phyloP scores from a whole-genome alignment of 2,113 vertebrate species.

The Rhodinocichla rosea region DNA sequence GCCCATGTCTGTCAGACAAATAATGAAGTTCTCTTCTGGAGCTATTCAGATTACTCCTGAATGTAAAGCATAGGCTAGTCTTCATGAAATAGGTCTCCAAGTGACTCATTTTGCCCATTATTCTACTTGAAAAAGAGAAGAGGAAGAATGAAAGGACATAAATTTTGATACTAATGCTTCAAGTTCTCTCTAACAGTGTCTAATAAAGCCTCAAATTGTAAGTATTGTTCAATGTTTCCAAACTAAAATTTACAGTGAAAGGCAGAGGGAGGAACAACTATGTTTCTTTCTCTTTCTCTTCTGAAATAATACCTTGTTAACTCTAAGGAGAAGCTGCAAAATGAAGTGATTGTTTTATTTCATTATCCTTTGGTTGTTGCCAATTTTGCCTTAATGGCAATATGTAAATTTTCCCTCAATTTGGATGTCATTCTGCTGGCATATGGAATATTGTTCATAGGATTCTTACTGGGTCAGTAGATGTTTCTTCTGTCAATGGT shows the following conservation, averaged over 20 bases:
- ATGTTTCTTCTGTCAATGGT: not conserved
- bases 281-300: not conserved
- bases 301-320: not conserved
- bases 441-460: not conserved
- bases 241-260: not conserved
- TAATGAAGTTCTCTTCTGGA: not conserved
- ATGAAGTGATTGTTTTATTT: not conserved
- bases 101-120: not conserved
- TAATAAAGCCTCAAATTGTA: not conserved
- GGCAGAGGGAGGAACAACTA: not conserved
- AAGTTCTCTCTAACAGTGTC: not conserved
- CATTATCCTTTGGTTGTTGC: not conserved
- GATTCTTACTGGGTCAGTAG: not conserved
- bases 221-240: not conserved
- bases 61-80: not conserved
- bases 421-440: not conserved
- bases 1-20: not conserved
- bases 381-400: not conserved
- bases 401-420: not conserved
- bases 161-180: not conserved
- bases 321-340: not conserved
- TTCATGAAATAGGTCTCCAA: not conserved
- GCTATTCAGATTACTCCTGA: not conserved
- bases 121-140: not conserved
- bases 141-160: not conserved